A percentile compares a stretch with the other conserved stretches of the same genome.
Conservation (phyloP, 1,140 invertebrate genomes). For the Eupeodes corollae region DNA sequence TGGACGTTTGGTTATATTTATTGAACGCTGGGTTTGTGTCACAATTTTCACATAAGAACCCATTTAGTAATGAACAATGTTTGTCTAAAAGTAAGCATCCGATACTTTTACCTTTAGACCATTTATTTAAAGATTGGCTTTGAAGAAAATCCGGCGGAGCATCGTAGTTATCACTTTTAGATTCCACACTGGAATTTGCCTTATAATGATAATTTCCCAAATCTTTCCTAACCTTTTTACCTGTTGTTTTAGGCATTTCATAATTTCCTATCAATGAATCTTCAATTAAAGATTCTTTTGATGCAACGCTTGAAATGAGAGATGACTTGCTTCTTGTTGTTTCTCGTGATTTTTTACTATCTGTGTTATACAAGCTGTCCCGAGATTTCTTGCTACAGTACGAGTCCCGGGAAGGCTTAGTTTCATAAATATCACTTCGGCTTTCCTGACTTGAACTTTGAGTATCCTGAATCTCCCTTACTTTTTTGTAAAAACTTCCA, state of each 20-base stretch:
- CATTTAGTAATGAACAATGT: constrained; percentile 42
- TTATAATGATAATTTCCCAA: constrained; percentile 29
- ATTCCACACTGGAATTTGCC: constrained; percentile 51
- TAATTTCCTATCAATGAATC: constrained; percentile 33
- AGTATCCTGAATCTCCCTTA: constrained; percentile 46
- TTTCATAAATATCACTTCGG: constrained; percentile 53
- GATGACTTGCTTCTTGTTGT: constrained; percentile 47
- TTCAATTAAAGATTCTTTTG: constrained; percentile 39
- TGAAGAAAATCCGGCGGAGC: constrained; percentile 27
- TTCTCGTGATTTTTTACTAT: constrained; percentile 50
- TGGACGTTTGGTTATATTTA: constrained; percentile 43
- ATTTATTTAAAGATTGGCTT: constrained; percentile 16
- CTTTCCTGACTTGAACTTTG: constrained; percentile 54
- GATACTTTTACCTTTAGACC: constrained; percentile 42
- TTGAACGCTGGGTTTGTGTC: constrained; percentile 50
- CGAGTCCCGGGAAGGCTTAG: constrained; percentile 49
- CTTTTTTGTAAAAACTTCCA: constrained; percentile 54
- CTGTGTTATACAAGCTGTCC: constrained; percentile 49
- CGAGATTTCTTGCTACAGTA: constrained; percentile 50
- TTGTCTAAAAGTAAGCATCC: constrained; percentile 46
- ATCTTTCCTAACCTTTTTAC: constrained; percentile 32
- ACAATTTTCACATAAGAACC: constrained; percentile 49
- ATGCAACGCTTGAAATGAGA: constrained; percentile 53
- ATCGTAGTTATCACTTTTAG: constrained; percentile 51
- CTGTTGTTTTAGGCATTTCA: constrained; percentile 36